A percentile compares a stretch with the other conserved stretches of the same genome.
Conservation (phyloP, 2,888 invertebrate genomes). For the Drosophila maculinotata region DNA sequence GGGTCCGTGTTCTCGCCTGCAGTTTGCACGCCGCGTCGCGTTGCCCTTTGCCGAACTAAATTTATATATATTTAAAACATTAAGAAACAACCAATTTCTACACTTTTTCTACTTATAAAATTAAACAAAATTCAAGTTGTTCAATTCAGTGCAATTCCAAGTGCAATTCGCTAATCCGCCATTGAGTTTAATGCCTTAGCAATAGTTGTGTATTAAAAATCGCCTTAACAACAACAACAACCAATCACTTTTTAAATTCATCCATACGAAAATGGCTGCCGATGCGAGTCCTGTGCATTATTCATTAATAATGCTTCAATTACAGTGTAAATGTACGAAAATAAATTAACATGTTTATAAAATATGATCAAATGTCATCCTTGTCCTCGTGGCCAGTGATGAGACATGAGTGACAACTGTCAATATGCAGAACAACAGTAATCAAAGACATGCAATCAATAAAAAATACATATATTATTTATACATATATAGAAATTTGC, state of each 20-base stretch:
- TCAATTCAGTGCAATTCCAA: slow-evolving; percentile 56
- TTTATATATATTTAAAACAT: slow-evolving; percentile 7
- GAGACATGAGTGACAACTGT: slow-evolving; percentile 58
- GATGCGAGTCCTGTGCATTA: slow-evolving; percentile 43
- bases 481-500: neutral
- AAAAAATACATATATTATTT: slow-evolving; percentile 8
- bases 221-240: slow-evolving; percentile 43
- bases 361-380: slow-evolving; percentile 25
- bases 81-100: slow-evolving; percentile 59
- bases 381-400: slow-evolving; percentile 23
- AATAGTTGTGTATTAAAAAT: slow-evolving; percentile 55
- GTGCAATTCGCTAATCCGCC: slow-evolving; percentile 49
- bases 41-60: slow-evolving; percentile 26
- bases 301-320: slow-evolving; percentile 56
- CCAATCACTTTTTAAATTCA: slow-evolving; percentile 57
- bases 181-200: slow-evolving; percentile 58
- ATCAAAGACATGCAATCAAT: slow-evolving; percentile 37
- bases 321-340: slow-evolving; percentile 60
- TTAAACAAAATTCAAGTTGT: slow-evolving; percentile 32
- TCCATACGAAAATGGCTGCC: slow-evolving; percentile 51
- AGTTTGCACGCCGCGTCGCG: slow-evolving; percentile 64
- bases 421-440: slow-evolving; percentile 48
- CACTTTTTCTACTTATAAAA: slow-evolving; percentile 58
- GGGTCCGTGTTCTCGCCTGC: slow-evolving; percentile 50
- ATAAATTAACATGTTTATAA: neutral